These are phyloP conservation scores for Myiothlypis chrysogaster DNA, from an alignment of 2,797 vertebrate species.

Conservation along the genomic window DNA sequence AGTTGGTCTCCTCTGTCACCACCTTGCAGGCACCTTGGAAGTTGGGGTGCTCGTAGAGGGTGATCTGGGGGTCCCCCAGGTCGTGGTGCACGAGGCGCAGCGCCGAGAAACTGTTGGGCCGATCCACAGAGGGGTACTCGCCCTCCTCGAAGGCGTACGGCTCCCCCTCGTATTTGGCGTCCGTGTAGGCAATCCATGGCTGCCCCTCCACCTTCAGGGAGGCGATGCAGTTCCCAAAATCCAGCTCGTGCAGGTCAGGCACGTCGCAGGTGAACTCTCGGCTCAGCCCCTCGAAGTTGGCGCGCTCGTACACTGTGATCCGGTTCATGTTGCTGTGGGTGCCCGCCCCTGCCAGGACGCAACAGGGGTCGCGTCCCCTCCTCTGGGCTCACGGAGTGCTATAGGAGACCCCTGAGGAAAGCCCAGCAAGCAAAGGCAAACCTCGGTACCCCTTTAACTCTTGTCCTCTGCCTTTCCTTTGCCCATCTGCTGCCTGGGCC, in stretches of 20 bases:
- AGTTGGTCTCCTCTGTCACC: conserved; percentile 66
- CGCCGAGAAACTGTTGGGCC: conserved; percentile 40
- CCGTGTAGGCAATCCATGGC: conserved; percentile 62
- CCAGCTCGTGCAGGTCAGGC: conserved; percentile 57
- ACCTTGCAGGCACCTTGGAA: conserved; percentile 52
- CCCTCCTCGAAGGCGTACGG: conserved; percentile 40
- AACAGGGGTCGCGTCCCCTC: neutral
- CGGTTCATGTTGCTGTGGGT: neutral
- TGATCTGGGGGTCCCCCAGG: conserved; percentile 64
- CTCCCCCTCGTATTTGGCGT: conserved; percentile 42
- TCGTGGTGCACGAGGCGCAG: conserved; percentile 60
- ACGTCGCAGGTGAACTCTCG: conserved; percentile 53
- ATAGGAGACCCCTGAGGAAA: neutral
- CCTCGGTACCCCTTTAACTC: neutral
- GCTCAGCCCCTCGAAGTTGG: conserved; percentile 59
- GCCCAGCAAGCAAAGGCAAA: neutral
- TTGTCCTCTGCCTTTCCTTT: neutral
- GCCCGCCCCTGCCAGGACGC: neutral
- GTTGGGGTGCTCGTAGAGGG: conserved; percentile 52
- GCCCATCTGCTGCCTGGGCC: neutral
- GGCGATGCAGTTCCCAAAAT: conserved; percentile 64
- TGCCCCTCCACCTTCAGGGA: conserved; percentile 67
- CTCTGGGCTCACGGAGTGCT: fast-evolving
- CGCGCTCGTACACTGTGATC: conserved; percentile 25
- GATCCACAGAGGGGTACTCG: conserved; percentile 16